These are phyloP conservation scores for Tyrannus savana DNA, from an alignment of 2,113 vertebrate genomes.

Conservation along the genomic window DNA sequence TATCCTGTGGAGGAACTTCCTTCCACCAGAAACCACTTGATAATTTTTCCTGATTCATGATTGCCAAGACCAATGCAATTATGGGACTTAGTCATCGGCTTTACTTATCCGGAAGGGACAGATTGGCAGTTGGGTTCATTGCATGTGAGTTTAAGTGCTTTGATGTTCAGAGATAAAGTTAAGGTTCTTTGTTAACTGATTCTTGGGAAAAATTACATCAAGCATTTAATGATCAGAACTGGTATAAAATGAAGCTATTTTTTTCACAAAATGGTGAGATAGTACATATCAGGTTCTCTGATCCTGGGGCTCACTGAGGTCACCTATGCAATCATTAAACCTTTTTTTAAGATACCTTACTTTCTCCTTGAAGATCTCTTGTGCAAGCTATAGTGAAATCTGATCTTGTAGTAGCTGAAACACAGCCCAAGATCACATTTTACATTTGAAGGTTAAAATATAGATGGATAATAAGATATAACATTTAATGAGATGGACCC, in stretches of 20 bases:
- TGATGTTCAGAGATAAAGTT: not conserved
- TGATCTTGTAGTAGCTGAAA: slow-evolving; percentile 1
- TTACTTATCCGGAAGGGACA: not conserved
- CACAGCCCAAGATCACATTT: not conserved
- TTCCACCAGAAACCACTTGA: not conserved
- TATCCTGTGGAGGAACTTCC: not conserved
- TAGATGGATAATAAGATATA: slow-evolving; percentile 16
- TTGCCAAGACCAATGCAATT: not conserved
- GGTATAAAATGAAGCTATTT: not conserved
- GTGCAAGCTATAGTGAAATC: not conserved
- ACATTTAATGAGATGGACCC: slow-evolving; percentile 19
- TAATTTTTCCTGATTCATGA: not conserved
- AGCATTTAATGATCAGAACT: not conserved
- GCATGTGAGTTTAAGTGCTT: not conserved
- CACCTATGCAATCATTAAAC: not conserved
- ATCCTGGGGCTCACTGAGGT: not conserved
- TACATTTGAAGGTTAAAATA: slow-evolving; percentile 4
- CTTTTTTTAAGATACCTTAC: not conserved
- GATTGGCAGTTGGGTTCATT: not conserved
- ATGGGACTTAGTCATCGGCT: not conserved
- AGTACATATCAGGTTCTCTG: not conserved
- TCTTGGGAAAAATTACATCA: not conserved
- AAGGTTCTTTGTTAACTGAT: not conserved
- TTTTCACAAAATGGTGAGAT: not conserved
- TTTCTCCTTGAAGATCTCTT: slow-evolving; percentile 4